Base-by-base conservation (phyloP, 2,888 invertebrate species). In the Incurvaria masculella region DNA sequence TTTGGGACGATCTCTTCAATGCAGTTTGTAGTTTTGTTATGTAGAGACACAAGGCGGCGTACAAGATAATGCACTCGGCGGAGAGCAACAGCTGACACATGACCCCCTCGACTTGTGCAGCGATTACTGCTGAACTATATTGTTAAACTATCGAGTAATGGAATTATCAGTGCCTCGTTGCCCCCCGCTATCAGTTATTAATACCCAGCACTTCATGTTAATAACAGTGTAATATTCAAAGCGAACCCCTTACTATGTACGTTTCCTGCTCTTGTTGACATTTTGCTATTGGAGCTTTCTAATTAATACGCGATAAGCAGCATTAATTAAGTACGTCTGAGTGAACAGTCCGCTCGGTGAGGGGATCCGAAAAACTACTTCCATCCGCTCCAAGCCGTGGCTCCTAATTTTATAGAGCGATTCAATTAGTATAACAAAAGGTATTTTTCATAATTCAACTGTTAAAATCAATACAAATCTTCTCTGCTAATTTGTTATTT, bases 401-500 rank as follows among this genome's bases (percentile, higher is more conserved):
- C n/a, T 33, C 3, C 33, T 33, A 14, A 33, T 33, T 11, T 33
- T 33, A 33, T n/a, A 33, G 8, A 8, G 33, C 14, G 14, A 33
- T 14, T 14, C 14, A 4, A 10, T 23, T 23, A 6, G 23, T 23
- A 3, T 8, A 23, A 43, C 14, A 43, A 20, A n/a, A 47, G 27
- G 43, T 47, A 21, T 33, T 21, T 26, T 43, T 43, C 59, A 63
- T 63, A 63, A 63, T 63, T 57, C 60, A 52, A 51, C 58, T 61
- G 65, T 67, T 59, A 62, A 61, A 71, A 70, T 69, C 68, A 67
- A 70, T 68, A 65, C 58, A 57, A 63, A 64, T 64, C 64, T 61
- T 62, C 64, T 64, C 64, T 63, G 66, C 66, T 68, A 65, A 73
- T 73, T 72, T 72, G 73, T 69, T 71, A 74, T 72, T 74, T 69